Percentiles rank a stretch among this genome's conserved stretches.
These are phyloP conservation scores for Anthonomus grandis DNA, from an alignment of 1,140 invertebrate genomes.

Conservation along the genomic window DNA sequence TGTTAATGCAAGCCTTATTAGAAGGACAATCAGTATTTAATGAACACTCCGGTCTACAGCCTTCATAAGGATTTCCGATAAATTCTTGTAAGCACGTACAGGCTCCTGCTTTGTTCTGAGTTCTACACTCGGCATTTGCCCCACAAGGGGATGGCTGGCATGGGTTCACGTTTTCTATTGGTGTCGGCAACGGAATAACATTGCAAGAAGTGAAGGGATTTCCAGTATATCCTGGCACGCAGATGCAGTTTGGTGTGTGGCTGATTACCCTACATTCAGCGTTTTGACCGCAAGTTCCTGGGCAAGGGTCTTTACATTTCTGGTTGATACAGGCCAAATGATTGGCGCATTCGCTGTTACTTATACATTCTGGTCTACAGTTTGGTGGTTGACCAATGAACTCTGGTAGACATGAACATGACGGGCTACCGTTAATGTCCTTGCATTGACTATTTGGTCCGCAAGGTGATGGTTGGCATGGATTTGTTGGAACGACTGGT, in stretches of 20 bases:
- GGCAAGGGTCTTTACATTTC: conserved; percentile 81
- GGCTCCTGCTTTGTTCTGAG: conserved; percentile 57
- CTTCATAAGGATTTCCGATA: conserved; percentile 69
- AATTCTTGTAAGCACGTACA: conserved; percentile 67
- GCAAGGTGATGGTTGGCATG: conserved; percentile 80
- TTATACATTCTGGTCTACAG: conserved; percentile 76
- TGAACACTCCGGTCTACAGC: conserved; percentile 63
- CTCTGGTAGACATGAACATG: conserved; percentile 75
- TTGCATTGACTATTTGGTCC: conserved; percentile 77
- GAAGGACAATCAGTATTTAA: conserved; percentile 62
- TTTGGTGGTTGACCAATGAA: conserved; percentile 81
- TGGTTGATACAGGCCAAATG: conserved; percentile 77
- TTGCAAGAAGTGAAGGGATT: conserved; percentile 67
- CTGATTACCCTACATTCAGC: conserved; percentile 78
- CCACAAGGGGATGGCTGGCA: conserved; percentile 65
- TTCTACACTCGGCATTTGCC: conserved; percentile 61
- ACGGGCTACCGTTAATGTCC: conserved; percentile 71
- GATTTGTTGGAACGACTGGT: conserved; percentile 49
- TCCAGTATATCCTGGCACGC: conserved; percentile 70
- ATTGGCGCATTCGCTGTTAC: conserved; percentile 73
- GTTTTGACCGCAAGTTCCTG: conserved; percentile 74
- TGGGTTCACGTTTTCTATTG: conserved; percentile 50
- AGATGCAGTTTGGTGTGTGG: conserved; percentile 78
- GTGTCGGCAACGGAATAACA: conserved; percentile 30
- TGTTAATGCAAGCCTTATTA: conserved; percentile 58